These are phyloP conservation scores for Coenobita brevimanus DNA, from an alignment of 1,140 invertebrate species.

Conservation along the genomic window DNA sequence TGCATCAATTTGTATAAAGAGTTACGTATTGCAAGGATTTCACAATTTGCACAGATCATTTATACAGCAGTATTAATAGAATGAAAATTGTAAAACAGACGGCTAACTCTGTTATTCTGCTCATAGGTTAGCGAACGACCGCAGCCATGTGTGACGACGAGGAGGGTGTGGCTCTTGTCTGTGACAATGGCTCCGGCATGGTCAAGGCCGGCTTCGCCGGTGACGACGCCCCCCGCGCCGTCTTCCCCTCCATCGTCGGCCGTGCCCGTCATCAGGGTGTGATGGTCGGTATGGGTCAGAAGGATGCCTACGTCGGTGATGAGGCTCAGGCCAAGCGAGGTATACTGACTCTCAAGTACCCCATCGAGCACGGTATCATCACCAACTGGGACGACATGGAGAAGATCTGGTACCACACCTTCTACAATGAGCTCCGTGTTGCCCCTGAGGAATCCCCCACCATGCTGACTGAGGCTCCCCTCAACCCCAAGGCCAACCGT, in stretches of 20 bases:
- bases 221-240: slow-evolving; percentile 94
- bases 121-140: no score
- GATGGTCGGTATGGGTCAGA: slow-evolving; percentile 97
- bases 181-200: slow-evolving; percentile 81
- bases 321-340: slow-evolving; percentile 94
- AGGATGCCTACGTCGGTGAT: slow-evolving; percentile 92
- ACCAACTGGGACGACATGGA: slow-evolving; percentile 99
- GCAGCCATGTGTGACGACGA: slow-evolving; percentile 43
- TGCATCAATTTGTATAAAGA: no score
- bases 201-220: slow-evolving; percentile 81
- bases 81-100: no score
- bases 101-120: no score
- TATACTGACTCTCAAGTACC: slow-evolving; percentile 94
- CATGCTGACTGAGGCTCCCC: slow-evolving; percentile 88
- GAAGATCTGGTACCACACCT: slow-evolving; percentile 96
- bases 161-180: slow-evolving; percentile 3
- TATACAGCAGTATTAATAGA: no score
- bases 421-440: slow-evolving; percentile 96
- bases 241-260: slow-evolving; percentile 87
- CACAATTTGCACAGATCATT: no score
- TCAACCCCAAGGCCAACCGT: slow-evolving; percentile 91
- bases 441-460: slow-evolving; percentile 96
- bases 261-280: slow-evolving; percentile 81
- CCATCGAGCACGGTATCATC: slow-evolving; percentile 95
- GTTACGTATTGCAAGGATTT: no score